These are phyloP conservation scores for Nerophis lumbriciformis DNA, from an alignment of 2,113 vertebrate genomes.

Conservation along the genomic window DNA sequence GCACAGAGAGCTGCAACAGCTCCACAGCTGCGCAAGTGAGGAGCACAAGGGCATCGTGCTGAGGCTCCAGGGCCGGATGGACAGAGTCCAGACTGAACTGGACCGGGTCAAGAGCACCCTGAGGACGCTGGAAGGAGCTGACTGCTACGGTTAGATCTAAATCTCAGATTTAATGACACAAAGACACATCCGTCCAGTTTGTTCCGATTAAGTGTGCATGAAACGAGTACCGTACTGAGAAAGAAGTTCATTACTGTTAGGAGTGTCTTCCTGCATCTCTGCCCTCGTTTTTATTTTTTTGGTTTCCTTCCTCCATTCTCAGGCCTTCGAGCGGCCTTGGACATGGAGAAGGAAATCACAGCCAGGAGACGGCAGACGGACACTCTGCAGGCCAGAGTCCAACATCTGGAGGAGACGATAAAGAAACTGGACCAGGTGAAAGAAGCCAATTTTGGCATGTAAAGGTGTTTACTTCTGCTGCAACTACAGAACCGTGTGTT, in stretches of 20 bases:
- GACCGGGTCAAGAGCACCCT: conserved; percentile 71
- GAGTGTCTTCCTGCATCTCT: neutral
- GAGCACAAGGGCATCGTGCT: conserved; percentile 68
- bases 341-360: conserved; percentile 83
- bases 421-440: conserved; percentile 73
- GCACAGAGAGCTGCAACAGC: conserved; percentile 68
- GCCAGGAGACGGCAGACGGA: conserved; percentile 79
- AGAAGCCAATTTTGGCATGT: neutral
- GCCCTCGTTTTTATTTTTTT: neutral
- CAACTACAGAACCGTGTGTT: too few species aligned
- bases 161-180: conserved; percentile 2
- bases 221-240: neutral
- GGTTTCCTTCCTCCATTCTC: neutral
- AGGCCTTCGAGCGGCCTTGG: conserved; percentile 78
- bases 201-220: neutral
- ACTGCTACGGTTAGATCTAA: conserved; percentile 71
- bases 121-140: conserved; percentile 70
- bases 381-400: conserved; percentile 76
- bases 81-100: conserved; percentile 60
- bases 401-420: conserved; percentile 77
- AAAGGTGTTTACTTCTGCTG: too few species aligned
- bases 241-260: conserved; percentile 12
- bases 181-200: conserved; percentile 13
- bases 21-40: conserved; percentile 62
- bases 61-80: conserved; percentile 72